A percentile compares a stretch with the other conserved stretches of the same genome.
phyloP scores from a whole-genome alignment of 1,140 invertebrate species.

The Cotesia chilonis region DNA sequence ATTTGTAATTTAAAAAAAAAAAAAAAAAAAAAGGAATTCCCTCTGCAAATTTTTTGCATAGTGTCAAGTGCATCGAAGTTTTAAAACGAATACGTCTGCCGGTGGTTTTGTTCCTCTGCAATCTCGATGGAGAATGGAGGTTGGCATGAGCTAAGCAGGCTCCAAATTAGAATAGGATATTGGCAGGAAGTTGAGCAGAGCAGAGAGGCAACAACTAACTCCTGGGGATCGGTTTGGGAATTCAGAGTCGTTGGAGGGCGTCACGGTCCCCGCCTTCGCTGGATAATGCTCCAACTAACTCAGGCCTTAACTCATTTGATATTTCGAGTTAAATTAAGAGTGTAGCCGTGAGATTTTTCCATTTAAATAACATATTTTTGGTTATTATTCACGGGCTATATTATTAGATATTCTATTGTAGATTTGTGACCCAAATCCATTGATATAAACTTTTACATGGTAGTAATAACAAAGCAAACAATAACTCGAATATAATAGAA shows the following conservation, averaged over 20 bases:
- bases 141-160: conserved; percentile 41
- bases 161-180: conserved; percentile 46
- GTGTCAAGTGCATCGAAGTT: conserved; percentile 6
- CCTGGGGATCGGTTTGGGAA: conserved; percentile 39
- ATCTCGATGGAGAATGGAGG: conserved; percentile 9
- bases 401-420: too few relatives aligned
- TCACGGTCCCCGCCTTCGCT: conserved; percentile 48
- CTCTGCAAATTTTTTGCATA: too few relatives aligned
- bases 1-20: too few relatives aligned
- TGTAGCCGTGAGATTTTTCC: conserved; percentile 21
- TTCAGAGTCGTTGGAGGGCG: conserved; percentile 42
- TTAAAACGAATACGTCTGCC: conserved; percentile 5
- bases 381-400: too few relatives aligned
- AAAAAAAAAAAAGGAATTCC: too few relatives aligned
- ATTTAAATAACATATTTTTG: not conserved
- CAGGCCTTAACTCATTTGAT: not conserved
- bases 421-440: too few relatives aligned
- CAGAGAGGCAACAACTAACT: conserved; percentile 47
- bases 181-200: conserved; percentile 44
- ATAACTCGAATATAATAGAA: too few relatives aligned
- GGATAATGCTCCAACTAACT: conserved; percentile 45
- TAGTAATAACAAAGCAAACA: too few relatives aligned
- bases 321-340: conserved; percentile 1
- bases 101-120: too few relatives aligned
- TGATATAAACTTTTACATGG: too few relatives aligned